Evolutionary conservation across 2,888 invertebrate genomes (phyloP).

Genomic region (Ormyrus thymus): DNA sequence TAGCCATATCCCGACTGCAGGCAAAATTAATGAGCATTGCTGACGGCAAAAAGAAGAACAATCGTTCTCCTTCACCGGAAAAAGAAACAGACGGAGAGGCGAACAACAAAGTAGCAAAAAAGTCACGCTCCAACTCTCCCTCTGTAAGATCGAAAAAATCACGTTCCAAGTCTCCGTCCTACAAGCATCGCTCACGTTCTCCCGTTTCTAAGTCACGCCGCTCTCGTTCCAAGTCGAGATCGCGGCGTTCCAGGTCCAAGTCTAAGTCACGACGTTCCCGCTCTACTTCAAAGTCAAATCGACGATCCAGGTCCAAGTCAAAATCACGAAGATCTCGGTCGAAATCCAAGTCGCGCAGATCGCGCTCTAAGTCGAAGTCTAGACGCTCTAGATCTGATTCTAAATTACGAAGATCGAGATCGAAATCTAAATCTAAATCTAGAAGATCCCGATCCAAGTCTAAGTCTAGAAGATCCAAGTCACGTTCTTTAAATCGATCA

Average conservation of each 20-base stretch:
- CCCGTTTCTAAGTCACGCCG: slow-evolving; percentile 67
- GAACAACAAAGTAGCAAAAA: slow-evolving; percentile 64
- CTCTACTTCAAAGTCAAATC: slow-evolving; percentile 69
- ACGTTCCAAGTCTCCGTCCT: slow-evolving; percentile 68
- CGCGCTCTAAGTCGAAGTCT: slow-evolving; percentile 72
- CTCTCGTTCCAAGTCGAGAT: slow-evolving; percentile 62
- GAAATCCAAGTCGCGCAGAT: slow-evolving; percentile 70
- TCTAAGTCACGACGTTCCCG: slow-evolving; percentile 68
- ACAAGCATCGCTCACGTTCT: slow-evolving; percentile 59
- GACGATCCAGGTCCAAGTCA: slow-evolving; percentile 72
- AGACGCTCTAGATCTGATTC: slow-evolving; percentile 72
- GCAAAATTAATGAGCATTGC: slow-evolving; percentile 80
- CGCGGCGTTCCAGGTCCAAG: slow-evolving; percentile 64
- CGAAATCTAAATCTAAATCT: slow-evolving; percentile 64
- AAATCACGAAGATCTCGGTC: slow-evolving; percentile 68
- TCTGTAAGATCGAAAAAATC: slow-evolving; percentile 67
- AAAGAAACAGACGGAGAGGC: slow-evolving; percentile 58
- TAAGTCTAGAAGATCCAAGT: slow-evolving; percentile 49
- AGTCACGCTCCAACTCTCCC: slow-evolving; percentile 70
- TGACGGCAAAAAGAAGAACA: slow-evolving; percentile 75
- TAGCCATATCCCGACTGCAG: slow-evolving; percentile 79
- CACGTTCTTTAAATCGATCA: slow-evolving; percentile 56
- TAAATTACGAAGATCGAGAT: slow-evolving; percentile 65
- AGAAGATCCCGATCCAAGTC: slow-evolving; percentile 68
- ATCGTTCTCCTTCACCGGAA: slow-evolving; percentile 70